Percentiles rank a stretch among this genome's conserved stretches.
Conservation (phyloP, 2,797 vertebrate species). For the Orientallactaga sibirica region DNA sequence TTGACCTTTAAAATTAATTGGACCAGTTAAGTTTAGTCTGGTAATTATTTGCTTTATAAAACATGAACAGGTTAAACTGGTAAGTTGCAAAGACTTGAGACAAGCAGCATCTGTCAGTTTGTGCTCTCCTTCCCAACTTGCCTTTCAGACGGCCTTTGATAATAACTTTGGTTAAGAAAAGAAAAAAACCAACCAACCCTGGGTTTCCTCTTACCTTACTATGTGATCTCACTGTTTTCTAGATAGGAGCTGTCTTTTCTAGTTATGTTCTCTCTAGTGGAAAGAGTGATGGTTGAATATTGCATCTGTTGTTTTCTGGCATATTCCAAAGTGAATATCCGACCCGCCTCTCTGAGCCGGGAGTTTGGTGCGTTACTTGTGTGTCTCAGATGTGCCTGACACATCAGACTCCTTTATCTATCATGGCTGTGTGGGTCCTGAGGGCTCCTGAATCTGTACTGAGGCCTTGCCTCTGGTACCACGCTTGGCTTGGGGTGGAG, state of each 20-base stretch:
- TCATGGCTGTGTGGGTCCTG: too few species aligned
- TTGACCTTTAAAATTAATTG: slow-evolving; percentile 40
- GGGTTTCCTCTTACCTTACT: slow-evolving; percentile 13
- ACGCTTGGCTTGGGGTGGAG: too few species aligned
- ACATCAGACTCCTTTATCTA: neutral
- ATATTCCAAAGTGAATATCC: neutral
- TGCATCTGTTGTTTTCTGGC: neutral
- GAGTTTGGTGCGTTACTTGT: neutral
- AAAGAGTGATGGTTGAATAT: neutral
- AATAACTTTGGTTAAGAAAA: slow-evolving; percentile 17
- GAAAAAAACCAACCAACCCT: neutral
- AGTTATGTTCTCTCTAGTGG: neutral
- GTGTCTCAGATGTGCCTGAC: neutral
- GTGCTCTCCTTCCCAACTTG: slow-evolving; percentile 21
- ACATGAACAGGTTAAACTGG: slow-evolving; percentile 7
- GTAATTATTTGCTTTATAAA: slow-evolving; percentile 55
- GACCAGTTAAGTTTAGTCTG: slow-evolving; percentile 57
- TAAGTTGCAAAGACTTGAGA: slow-evolving; percentile 35
- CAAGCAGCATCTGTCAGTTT: slow-evolving; percentile 24
- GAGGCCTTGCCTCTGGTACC: too few species aligned
- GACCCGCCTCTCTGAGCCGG: neutral
- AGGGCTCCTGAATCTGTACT: too few species aligned
- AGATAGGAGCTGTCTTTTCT: neutral
- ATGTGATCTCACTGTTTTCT: neutral
- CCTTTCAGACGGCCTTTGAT: slow-evolving; percentile 34